A percentile compares a stretch with the other conserved stretches of the same genome.
These are phyloP conservation scores for Schizothorax lantsangensis DNA, from an alignment of 2,797 vertebrate species.

Conservation along the genomic window DNA sequence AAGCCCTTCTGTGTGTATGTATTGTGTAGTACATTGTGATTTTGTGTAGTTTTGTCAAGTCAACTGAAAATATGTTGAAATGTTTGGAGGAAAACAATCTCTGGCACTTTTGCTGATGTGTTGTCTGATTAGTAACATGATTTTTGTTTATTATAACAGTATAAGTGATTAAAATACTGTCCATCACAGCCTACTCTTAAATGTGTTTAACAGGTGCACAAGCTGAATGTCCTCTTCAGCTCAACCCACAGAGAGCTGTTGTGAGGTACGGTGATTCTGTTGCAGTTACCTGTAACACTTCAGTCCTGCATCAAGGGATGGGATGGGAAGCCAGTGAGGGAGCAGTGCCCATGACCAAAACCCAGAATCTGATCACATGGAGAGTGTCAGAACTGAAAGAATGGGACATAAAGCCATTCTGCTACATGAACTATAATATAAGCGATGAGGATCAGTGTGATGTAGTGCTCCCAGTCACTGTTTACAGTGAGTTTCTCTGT, in stretches of 20 bases:
- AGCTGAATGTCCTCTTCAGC: constrained; percentile 9
- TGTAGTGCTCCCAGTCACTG: not conserved
- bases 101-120: too few species aligned
- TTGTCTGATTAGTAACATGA: not conserved
- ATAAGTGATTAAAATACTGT: not conserved
- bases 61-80: not conserved
- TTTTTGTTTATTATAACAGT: not conserved
- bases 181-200: not conserved
- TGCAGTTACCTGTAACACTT: accelerated
- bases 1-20: too few species aligned
- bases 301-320: accelerated
- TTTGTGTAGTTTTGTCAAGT: not conserved
- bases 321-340: constrained; percentile 54
- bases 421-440: constrained; percentile 13
- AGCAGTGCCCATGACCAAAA: accelerated
- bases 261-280: constrained; percentile 35
- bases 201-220: constrained; percentile 27
- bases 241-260: not conserved
- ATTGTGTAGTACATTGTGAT: not conserved
- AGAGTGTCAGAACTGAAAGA: not conserved
- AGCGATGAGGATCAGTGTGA: accelerated
- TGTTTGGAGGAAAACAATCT: not conserved
- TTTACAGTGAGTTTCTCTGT: constrained; percentile 60
- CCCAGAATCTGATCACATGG: constrained; percentile 40
- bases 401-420: constrained; percentile 17